phyloP scores from a whole-genome alignment of 2,797 vertebrate species.

The Myiothlypis chrysogaster region DNA sequence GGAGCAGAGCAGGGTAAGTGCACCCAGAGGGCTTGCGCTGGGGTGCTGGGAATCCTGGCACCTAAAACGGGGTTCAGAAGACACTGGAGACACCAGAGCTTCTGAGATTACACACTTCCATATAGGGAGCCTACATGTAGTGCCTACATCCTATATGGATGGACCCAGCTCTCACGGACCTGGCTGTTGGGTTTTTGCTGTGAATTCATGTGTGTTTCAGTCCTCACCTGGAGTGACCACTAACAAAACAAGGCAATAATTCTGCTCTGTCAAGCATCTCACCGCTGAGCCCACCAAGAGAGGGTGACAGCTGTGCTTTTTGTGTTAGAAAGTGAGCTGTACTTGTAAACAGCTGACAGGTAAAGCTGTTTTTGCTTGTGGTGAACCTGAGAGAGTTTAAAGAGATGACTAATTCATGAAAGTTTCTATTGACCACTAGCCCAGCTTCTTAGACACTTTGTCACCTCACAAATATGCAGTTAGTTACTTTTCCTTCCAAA shows the following conservation, averaged over 20 bases:
- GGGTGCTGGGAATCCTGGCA: background rate
- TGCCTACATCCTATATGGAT: background rate
- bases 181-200: background rate
- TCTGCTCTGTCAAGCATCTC: background rate
- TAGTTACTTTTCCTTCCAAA: background rate
- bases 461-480: background rate
- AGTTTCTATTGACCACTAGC: background rate
- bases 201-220: background rate
- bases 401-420: background rate
- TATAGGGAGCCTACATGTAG: background rate
- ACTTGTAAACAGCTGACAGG: background rate
- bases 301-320: background rate
- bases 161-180: background rate
- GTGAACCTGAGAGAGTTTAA: background rate
- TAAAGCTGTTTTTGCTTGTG: background rate
- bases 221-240: background rate
- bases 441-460: background rate
- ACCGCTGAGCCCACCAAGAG: background rate
- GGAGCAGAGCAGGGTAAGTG: accelerated
- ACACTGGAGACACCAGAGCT: background rate
- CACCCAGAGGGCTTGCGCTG: background rate
- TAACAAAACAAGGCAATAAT: background rate
- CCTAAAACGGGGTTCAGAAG: background rate
- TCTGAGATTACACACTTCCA: background rate
- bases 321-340: background rate